These are phyloP conservation scores for Halichondria panicea DNA, from an alignment of 37 sponge, comb jelly and placozoan genomes.

Conservation along the genomic window DNA sequence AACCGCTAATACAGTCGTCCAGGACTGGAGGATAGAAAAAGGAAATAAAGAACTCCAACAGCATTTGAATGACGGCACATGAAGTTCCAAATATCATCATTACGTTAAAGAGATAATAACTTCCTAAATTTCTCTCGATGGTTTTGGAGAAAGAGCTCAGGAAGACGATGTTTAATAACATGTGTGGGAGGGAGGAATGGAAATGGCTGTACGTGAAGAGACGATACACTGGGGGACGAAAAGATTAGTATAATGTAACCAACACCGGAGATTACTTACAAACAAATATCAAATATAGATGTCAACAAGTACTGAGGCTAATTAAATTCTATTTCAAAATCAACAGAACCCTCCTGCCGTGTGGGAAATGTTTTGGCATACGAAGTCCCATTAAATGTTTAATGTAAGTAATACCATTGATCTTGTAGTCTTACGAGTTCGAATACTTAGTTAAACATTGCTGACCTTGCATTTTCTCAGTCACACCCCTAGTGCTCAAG, in stretches of 20 bases:
- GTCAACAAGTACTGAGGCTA: too few species aligned
- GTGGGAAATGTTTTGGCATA: too few species aligned
- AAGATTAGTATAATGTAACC: background rate
- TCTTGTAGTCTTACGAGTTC: too few species aligned
- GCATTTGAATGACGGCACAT: conserved; percentile 27
- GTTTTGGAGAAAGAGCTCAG: conserved; percentile 27
- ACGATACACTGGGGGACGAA: conserved; percentile 16
- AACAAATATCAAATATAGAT: too few species aligned
- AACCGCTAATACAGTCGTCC: conserved; percentile 21
- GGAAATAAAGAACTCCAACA: conserved; percentile 7
- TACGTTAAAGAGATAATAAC: conserved; percentile 22
- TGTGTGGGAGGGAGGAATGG: conserved; percentile 14
- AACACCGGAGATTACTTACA: too few species aligned
- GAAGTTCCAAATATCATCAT: conserved; percentile 13
- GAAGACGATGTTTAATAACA: conserved; percentile 21
- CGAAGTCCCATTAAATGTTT: too few species aligned
- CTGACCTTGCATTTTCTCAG: conserved; percentile 5
- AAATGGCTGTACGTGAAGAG: conserved; percentile 26
- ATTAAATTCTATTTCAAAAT: too few species aligned
- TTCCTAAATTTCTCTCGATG: conserved; percentile 21
- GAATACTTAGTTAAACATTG: too few species aligned
- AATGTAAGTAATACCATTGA: too few species aligned
- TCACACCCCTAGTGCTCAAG: conserved; percentile 21
- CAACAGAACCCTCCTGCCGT: too few species aligned
- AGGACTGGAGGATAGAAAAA: conserved; percentile 14